These are phyloP conservation scores for Danio jaintianensis DNA, from an alignment of 2,797 vertebrate genomes.

Conservation along the genomic window DNA sequence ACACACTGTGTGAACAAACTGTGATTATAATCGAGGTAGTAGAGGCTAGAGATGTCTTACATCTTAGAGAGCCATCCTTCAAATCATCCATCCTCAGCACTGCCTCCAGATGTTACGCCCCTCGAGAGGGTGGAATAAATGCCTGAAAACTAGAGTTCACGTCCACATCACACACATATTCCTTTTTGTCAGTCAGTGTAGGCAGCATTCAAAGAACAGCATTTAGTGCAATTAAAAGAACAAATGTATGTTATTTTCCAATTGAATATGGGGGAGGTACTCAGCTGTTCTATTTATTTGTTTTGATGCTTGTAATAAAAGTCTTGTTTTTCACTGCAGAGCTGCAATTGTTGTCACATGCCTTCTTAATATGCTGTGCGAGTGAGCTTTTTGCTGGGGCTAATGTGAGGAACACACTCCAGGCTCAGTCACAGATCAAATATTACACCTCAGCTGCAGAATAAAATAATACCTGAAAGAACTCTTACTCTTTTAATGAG, in stretches of 20 bases:
- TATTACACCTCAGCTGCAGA: constrained; percentile 4
- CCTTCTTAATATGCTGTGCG: constrained; percentile 17
- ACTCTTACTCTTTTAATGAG: neutral
- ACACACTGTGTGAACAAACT: constrained; percentile 6
- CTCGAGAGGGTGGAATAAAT: constrained; percentile 3
- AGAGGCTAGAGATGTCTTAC: constrained; percentile 3
- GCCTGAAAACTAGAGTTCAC: neutral
- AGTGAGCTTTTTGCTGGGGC: neutral
- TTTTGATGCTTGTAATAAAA: constrained; percentile 1
- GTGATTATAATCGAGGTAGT: constrained; percentile 16
- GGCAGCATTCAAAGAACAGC: neutral
- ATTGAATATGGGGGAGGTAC: neutral
- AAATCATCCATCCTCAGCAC: constrained; percentile 5
- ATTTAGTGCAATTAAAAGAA: constrained; percentile 1
- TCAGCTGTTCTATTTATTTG: constrained; percentile 3
- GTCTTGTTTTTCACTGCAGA: neutral
- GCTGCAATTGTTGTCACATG: neutral
- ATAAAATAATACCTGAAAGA: neutral
- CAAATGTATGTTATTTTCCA: neutral
- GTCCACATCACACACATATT: neutral
- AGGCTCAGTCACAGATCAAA: constrained; percentile 1
- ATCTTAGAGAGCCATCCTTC: constrained; percentile 16
- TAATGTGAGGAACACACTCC: neutral
- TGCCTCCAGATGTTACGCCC: constrained; percentile 9
- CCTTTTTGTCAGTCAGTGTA: neutral